phyloP scores from a whole-genome alignment of 2,888 invertebrate species.

The Stramonita haemastoma region DNA sequence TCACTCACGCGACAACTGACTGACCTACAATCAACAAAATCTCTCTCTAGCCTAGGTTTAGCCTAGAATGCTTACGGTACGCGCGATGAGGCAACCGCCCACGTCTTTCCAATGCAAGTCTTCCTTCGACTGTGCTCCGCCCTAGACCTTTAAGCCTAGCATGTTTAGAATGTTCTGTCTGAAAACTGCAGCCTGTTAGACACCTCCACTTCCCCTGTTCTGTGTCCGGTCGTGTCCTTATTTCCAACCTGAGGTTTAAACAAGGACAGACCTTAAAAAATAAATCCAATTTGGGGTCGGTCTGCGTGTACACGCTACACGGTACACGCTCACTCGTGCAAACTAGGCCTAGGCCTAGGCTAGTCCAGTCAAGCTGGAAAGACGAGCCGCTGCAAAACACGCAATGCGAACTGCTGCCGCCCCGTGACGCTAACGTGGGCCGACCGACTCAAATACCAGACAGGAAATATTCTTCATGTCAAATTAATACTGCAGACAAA shows the following conservation, averaged over 20 bases:
- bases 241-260: background rate
- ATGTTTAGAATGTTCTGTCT: too few species aligned
- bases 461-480: background rate
- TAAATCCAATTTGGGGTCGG: background rate
- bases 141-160: too few species aligned
- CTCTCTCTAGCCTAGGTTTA: background rate
- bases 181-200: background rate
- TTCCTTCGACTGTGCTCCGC: background rate
- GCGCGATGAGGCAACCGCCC: background rate
- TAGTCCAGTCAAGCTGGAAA: constrained; percentile 31
- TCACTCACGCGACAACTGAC: too few species aligned
- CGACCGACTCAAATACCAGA: constrained; percentile 10
- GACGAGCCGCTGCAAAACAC: constrained; percentile 20
- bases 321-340: constrained; percentile 34
- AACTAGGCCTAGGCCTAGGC: too few species aligned
- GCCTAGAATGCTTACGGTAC: too few species aligned
- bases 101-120: background rate
- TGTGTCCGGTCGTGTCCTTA: background rate
- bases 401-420: constrained; percentile 11
- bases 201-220: background rate
- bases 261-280: constrained; percentile 11
- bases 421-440: constrained; percentile 6
- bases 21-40: too few species aligned
- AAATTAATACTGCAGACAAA: background rate
- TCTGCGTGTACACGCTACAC: constrained; percentile 6